Evolutionary conservation across 2,797 vertebrate species (phyloP), one percentile per base, ranked within the genome.

Genomic region (Miichthys miiuy): DNA sequence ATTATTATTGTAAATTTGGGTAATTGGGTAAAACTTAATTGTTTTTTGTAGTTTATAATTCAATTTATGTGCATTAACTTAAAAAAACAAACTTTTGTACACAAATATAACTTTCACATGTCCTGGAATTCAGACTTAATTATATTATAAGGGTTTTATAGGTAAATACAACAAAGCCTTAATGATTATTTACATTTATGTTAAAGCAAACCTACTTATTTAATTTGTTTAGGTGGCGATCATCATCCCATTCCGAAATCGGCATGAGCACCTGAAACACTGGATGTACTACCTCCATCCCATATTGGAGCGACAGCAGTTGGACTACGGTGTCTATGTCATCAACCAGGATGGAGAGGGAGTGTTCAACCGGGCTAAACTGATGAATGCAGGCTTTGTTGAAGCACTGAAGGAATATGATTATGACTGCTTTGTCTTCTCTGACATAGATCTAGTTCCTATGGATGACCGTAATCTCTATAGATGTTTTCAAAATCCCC

Each of bases 351-450:
- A 91, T 16, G 97, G 98, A 82, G 95, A 97, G 0, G 93, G 94
- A 48, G 91, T 94, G 9, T 99, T 99, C 92, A 99, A 99, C 89
- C 95, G 98, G 2, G 98, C 97, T 41, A 99, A 99, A 79, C 96
- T 99, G 83, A 93, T 99, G 90, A 99, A 99, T 16, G 67, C 92
- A 44, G 98, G 98, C 89, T 98, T 94, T 62, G 18, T 25, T 14
- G 98, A 99, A 91, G 96, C 96, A 47, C 86, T 96, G 81, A 99
- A 99, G 91, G 96, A 98, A 58, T 96, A 98, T 72, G 94, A 97
- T 77, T 99, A 98, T 50, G 91, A 96, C 2, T 99, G 98, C 92
- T 98, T 99, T 76, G 95, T 99, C 73, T 99, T 99, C 88, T 99
- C 97, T 7, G 98, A 99, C 0, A 94, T 99, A 21, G 97, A 99